phyloP scores from a whole-genome alignment of 2,797 vertebrate species.

The Siniperca scherzeri region DNA sequence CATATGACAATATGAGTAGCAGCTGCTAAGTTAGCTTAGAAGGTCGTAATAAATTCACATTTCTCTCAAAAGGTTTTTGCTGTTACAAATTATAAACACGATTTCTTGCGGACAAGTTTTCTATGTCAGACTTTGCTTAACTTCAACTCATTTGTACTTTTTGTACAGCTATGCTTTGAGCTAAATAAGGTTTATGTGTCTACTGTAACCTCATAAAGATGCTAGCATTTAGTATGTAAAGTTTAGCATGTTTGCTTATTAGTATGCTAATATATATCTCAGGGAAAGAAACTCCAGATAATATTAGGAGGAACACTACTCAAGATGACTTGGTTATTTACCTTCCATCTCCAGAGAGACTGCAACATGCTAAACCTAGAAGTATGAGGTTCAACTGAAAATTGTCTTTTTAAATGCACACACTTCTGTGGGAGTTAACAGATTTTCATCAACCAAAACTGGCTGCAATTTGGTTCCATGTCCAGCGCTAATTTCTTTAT shows the following conservation, averaged over 20 bases:
- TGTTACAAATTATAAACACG: too few species aligned
- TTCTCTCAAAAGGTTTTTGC: too few species aligned
- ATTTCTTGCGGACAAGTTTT: neutral
- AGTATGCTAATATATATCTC: constrained; percentile 8
- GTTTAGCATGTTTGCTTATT: neutral
- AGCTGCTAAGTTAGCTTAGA: too few species aligned
- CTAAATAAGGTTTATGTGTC: neutral
- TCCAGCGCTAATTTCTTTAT: neutral
- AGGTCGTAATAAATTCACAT: too few species aligned
- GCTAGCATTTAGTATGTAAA: neutral
- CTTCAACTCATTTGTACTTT: neutral
- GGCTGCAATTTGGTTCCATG: neutral
- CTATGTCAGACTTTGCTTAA: neutral
- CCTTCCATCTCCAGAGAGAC: neutral
- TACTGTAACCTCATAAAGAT: neutral
- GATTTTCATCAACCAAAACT: neutral
- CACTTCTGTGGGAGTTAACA: neutral
- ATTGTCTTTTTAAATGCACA: neutral
- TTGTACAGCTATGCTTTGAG: neutral
- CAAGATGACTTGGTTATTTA: neutral
- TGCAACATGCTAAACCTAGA: neutral
- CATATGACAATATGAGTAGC: too few species aligned
- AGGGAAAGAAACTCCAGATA: neutral
- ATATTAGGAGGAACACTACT: neutral
- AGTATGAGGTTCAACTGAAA: neutral